These are phyloP conservation scores for Sebastes fasciatus DNA, from an alignment of 2,113 vertebrate species.

Conservation along the genomic window DNA sequence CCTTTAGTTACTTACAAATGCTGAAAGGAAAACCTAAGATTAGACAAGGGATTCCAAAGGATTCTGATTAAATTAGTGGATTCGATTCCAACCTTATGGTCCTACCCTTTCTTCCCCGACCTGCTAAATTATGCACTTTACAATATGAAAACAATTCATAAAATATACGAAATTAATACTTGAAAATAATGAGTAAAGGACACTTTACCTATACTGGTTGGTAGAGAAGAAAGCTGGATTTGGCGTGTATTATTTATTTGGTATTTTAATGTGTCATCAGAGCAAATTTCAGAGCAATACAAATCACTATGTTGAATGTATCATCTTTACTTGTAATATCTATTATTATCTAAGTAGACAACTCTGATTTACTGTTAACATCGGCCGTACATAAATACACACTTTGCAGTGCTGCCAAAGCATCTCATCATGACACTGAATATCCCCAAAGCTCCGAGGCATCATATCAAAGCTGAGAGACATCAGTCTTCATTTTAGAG, in stretches of 20 bases:
- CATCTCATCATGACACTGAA: slow-evolving; percentile 54
- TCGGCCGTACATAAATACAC: slow-evolving; percentile 53
- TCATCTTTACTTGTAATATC: slow-evolving; percentile 41
- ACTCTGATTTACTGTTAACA: slow-evolving; percentile 60
- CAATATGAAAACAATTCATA: not conserved
- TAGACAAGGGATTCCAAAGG: not conserved
- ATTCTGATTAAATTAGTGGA: too few relatives aligned
- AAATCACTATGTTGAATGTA: slow-evolving; percentile 24
- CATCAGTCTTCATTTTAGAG: slow-evolving; percentile 31
- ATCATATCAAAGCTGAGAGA: slow-evolving; percentile 57
- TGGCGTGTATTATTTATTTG: not conserved
- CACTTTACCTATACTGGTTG: not conserved
- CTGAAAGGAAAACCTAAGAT: not conserved
- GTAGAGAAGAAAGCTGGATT: not conserved
- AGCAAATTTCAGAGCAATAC: not conserved
- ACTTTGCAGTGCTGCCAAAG: slow-evolving; percentile 29
- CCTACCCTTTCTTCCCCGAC: too few relatives aligned
- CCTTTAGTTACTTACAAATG: not conserved
- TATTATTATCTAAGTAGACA: slow-evolving; percentile 46
- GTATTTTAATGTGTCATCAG: slow-evolving; percentile 41
- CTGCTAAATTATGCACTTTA: not conserved
- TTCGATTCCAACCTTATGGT: too few relatives aligned
- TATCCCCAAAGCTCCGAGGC: slow-evolving; percentile 48
- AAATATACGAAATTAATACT: not conserved
- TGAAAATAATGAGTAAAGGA: not conserved